These are phyloP conservation scores for Drosophila hydei DNA, from an alignment of 1,140 invertebrate genomes.

Conservation along the genomic window DNA sequence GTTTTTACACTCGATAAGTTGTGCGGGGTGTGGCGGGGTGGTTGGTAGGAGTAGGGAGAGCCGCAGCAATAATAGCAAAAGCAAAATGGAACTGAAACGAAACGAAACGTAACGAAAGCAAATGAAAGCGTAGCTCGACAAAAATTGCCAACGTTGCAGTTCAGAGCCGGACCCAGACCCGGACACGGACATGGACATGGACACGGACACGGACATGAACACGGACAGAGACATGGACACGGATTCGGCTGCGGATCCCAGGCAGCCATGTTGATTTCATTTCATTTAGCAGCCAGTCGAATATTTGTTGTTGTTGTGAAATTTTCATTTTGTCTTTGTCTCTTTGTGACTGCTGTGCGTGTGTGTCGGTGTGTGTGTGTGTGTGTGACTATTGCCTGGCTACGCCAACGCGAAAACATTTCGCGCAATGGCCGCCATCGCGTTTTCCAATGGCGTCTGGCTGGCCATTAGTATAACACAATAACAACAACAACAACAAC, in stretches of 20 bases:
- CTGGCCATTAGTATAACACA: slow-evolving; percentile 62
- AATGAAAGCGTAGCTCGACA: slow-evolving; percentile 30
- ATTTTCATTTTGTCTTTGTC: slow-evolving; percentile 55
- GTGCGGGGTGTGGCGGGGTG: background rate
- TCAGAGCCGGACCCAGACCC: slow-evolving; percentile 3
- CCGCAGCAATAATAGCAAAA: slow-evolving; percentile 14
- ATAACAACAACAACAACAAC: slow-evolving; percentile 17
- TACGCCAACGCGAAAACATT: slow-evolving; percentile 61
- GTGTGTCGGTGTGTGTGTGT: slow-evolving; percentile 36
- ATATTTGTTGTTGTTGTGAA: slow-evolving; percentile 24
- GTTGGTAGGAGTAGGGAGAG: background rate
- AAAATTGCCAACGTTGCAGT: slow-evolving; percentile 77
- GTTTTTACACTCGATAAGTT: background rate
- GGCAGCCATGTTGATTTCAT: slow-evolving; percentile 80
- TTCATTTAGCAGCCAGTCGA: slow-evolving; percentile 65
- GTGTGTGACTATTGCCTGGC: slow-evolving; percentile 36
- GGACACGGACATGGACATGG: background rate
- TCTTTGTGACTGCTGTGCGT: slow-evolving; percentile 22
- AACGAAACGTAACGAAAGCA: slow-evolving; percentile 40
- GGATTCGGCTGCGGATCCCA: slow-evolving; percentile 36
- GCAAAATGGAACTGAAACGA: slow-evolving; percentile 16
- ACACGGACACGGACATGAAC: slow-evolving; percentile 16
- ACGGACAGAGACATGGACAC: slow-evolving; percentile 18
- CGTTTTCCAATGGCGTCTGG: slow-evolving; percentile 71
- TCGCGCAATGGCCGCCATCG: slow-evolving; percentile 60